Evolutionary conservation across 2,113 vertebrate genomes (phyloP), one percentile per base, ranked within the genome.

Genomic region (Ammodytes dubius): DNA sequence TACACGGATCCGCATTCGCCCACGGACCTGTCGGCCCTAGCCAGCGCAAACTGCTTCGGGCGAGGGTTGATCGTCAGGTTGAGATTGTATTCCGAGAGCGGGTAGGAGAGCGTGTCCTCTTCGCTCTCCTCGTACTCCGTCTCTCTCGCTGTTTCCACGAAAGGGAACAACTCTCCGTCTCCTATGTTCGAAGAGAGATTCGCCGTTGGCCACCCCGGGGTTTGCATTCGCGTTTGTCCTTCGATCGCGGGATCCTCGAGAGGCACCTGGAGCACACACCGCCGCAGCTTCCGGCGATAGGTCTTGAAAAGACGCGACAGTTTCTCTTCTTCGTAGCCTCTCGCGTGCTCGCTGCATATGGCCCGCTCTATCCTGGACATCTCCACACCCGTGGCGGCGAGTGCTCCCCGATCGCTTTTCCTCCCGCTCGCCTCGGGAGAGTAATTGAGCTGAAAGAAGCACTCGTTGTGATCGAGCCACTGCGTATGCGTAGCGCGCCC

Each of bases 381-480:
- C 5, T 69, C 17, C 1, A 10, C 9, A 3, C 8, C 6, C 0
- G 35, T 13, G 27, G 35, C 12, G 0, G 7, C 2, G 6, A n/a
- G n/a, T n/a, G 12, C 5, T 4, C 6, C n/a, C n/a, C 7, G 5
- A 9, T 27, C 3, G 0, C 15, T 1, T 5, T 11, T 5, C 0
- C 19, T 9, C 2, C n/a, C n/a, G n/a, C 4, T 5, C 1, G n/a
- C 39, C 7, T 3, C 1, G 1, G 65, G 57, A 3, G 76, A 45
- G 19, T 70, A 79, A 2, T 70, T 79, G 5, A 79, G 57, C 4
- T 79, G 76, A 35, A 79, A 79, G 19, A 60, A 69, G 2, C 66
- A 78, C 1, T 52, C 53, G 1, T 7, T 19, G 42, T 5, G 5
- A 4, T 45, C 42, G 4, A 46, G 61, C 17, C 3, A 17, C 39